Percentiles rank a stretch among this genome's conserved stretches.
Conservation (phyloP, 2,113 vertebrate genomes). For the Gallinago jamesoni region DNA sequence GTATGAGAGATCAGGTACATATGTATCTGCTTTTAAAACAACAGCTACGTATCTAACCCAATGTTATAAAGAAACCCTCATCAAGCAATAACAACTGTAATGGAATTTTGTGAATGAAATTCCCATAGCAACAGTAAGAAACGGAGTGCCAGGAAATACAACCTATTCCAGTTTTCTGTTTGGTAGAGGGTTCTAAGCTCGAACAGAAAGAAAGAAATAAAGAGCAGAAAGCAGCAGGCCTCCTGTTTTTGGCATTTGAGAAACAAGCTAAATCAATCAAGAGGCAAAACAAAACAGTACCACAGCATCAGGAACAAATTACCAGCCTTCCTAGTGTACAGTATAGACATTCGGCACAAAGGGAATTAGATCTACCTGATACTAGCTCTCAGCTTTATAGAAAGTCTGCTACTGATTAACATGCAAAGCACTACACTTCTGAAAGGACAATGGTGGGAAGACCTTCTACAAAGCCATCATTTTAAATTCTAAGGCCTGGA, state of each 20-base stretch:
- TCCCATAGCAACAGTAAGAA: conserved; percentile 31
- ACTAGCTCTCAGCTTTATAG: not conserved
- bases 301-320: conserved; percentile 6
- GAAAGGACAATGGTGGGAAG: conserved; percentile 61
- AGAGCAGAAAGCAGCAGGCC: not conserved
- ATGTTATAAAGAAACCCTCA: not conserved
- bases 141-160: not conserved
- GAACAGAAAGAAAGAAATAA: not conserved
- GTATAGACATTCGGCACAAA: not conserved
- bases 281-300: not conserved
- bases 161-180: not conserved
- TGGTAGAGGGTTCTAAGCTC: not conserved
- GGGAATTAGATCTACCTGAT: conserved; percentile 38
- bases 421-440: conserved; percentile 29
- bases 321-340: not conserved
- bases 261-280: not conserved
- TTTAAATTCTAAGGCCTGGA: conserved; percentile 40
- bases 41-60: not conserved
- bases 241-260: not conserved
- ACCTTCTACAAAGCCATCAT: conserved; percentile 54
- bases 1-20: not conserved
- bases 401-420: conserved; percentile 58
- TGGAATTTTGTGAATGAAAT: conserved; percentile 55
- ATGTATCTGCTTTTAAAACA: not conserved
- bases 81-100: not conserved